Evolutionary conservation across 2,797 vertebrate genomes (phyloP).

Genomic region (Thunnus albacares): DNA sequence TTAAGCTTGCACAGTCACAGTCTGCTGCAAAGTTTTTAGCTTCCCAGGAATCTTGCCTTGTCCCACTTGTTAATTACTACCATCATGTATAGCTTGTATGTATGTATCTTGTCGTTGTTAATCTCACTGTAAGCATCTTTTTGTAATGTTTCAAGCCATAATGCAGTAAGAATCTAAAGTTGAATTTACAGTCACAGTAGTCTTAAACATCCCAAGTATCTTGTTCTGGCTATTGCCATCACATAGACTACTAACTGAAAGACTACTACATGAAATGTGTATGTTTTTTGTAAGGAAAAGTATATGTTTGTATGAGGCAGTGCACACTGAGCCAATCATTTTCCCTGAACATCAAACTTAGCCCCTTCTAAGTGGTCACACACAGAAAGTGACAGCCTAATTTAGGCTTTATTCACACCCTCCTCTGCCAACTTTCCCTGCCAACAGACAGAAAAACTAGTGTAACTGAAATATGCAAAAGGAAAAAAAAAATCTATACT

Average conservation of each 20-base stretch:
- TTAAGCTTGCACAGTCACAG: constrained; percentile 58
- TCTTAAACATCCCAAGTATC: constrained; percentile 64
- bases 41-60: constrained; percentile 54
- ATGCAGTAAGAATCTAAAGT: constrained; percentile 47
- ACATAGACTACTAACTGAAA: constrained; percentile 67
- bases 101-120: neutral
- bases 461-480: constrained; percentile 73
- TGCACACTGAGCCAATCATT: constrained; percentile 57
- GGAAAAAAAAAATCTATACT: constrained; percentile 51
- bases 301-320: constrained; percentile 60
- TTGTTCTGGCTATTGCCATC: constrained; percentile 49
- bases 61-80: constrained; percentile 40
- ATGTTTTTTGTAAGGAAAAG: constrained; percentile 55
- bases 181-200: constrained; percentile 61
- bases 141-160: constrained; percentile 51
- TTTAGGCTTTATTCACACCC: constrained; percentile 83
- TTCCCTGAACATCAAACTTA: constrained; percentile 58
- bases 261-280: constrained; percentile 65
- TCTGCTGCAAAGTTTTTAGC: constrained; percentile 46
- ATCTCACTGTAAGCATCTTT: constrained; percentile 23
- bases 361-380: constrained; percentile 63
- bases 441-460: constrained; percentile 84
- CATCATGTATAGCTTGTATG: constrained; percentile 24
- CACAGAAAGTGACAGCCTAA: constrained; percentile 79
- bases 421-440: constrained; percentile 79